Percentiles rank a stretch among this genome's conserved stretches.
phyloP scores from a whole-genome alignment of 1,140 invertebrate genomes.

The Sesamia nonagrioides region DNA sequence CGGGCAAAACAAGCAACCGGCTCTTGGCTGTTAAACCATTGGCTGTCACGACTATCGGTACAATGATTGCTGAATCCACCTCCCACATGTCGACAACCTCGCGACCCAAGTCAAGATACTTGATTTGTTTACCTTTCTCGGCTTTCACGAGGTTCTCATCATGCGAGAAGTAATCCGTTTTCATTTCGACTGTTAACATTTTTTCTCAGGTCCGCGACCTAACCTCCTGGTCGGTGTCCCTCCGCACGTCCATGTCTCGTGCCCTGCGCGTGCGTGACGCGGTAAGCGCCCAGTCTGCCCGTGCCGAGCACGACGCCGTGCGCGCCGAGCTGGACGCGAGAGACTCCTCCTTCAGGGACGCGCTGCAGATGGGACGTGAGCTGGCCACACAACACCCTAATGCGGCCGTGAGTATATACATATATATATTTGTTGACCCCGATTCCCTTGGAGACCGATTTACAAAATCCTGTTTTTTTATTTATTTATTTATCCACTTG shows the following conservation, averaged over 20 bases:
- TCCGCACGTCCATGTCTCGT: constrained; percentile 93
- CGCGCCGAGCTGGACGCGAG: constrained; percentile 98
- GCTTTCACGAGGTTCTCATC: too few relatives aligned
- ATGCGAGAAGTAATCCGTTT: too few relatives aligned
- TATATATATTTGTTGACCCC: constrained; percentile 29
- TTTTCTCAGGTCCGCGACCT: constrained; percentile 93
- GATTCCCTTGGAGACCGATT: too few relatives aligned
- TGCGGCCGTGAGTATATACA: constrained; percentile 55
- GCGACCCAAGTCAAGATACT: too few relatives aligned
- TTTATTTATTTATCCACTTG: too few relatives aligned
- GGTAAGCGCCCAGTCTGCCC: constrained; percentile 94
- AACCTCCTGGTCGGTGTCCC: constrained; percentile 94
- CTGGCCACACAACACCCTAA: constrained; percentile 93
- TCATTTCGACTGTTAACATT: background rate
- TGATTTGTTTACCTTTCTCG: too few relatives aligned
- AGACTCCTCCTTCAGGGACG: constrained; percentile 94
- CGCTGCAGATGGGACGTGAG: constrained; percentile 93
- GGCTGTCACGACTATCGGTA: too few relatives aligned
- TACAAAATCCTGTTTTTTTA: too few relatives aligned
- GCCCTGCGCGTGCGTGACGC: constrained; percentile 96
- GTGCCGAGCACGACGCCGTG: constrained; percentile 96
- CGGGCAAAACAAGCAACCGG: too few relatives aligned
- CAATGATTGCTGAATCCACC: too few relatives aligned
- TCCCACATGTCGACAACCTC: too few relatives aligned
- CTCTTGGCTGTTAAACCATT: too few relatives aligned